Conservation (phyloP, 2,113 vertebrate species). For the Corvus moneduloides region DNA sequence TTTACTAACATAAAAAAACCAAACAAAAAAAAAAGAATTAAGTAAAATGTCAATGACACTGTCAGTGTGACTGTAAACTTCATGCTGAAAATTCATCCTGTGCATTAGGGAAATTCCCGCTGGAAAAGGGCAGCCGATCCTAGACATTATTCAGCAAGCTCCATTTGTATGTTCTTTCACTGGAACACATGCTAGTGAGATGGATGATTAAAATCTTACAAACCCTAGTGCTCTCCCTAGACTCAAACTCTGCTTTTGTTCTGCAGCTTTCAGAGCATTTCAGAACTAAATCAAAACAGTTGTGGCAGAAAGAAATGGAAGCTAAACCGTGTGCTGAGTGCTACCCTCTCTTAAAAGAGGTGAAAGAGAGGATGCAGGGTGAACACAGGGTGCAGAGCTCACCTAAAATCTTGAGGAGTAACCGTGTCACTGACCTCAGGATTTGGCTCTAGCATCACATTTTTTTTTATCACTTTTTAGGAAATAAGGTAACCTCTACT, state of each 20-base stretch:
- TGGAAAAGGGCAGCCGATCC: constrained; percentile 48
- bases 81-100: constrained; percentile 45
- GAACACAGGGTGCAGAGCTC: neutral
- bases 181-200: constrained; percentile 2
- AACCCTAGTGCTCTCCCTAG: neutral
- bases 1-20: neutral
- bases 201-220: constrained; percentile 43
- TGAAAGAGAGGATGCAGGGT: neutral
- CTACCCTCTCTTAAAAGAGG: neutral
- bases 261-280: neutral
- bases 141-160: constrained; percentile 28
- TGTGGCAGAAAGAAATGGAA: neutral
- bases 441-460: neutral
- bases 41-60: constrained; percentile 41
- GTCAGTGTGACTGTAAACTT: constrained; percentile 7
- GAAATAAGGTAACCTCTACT: neutral
- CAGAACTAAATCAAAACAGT: neutral
- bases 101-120: neutral
- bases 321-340: rapidly evolving
- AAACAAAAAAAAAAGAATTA: neutral
- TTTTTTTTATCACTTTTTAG: neutral
- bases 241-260: neutral
- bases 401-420: neutral
- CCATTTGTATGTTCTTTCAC: constrained; percentile 18
- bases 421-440: neutral